Conservation (phyloP, 2,113 vertebrate genomes). For the Hymenochirus boettgeri region DNA sequence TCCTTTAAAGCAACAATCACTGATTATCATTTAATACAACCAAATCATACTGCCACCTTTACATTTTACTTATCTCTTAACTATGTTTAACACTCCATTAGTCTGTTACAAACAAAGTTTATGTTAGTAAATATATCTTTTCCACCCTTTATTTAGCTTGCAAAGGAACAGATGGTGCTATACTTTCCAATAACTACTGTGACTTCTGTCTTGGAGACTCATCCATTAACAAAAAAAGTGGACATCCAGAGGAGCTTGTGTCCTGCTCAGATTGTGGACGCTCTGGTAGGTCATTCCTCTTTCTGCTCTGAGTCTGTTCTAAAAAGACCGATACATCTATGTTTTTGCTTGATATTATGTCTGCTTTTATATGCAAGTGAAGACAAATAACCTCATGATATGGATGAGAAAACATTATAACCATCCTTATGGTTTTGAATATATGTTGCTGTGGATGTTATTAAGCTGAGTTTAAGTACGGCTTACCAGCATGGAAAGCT, state of each 20-base stretch:
- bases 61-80: too few relatives aligned
- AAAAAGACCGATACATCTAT: slow-evolving; percentile 23
- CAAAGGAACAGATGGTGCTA: slow-evolving; percentile 83
- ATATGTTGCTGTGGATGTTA: too few relatives aligned
- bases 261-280: slow-evolving; percentile 85
- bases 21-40: too few relatives aligned
- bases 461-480: too few relatives aligned
- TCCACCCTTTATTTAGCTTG: slow-evolving; percentile 69
- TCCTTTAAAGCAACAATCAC: too few relatives aligned
- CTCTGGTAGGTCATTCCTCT: slow-evolving; percentile 76
- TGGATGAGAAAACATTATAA: not conserved
- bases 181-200: slow-evolving; percentile 93
- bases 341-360: not conserved
- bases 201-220: slow-evolving; percentile 93
- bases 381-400: not conserved
- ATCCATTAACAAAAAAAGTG: slow-evolving; percentile 85
- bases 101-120: too few relatives aligned
- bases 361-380: not conserved
- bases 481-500: too few relatives aligned
- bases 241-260: slow-evolving; percentile 88
- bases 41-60: too few relatives aligned
- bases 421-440: too few relatives aligned
- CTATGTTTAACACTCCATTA: too few relatives aligned
- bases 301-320: slow-evolving; percentile 25
- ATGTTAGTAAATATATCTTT: slow-evolving; percentile 42